A percentile compares a stretch with the other conserved stretches of the same genome.
These are phyloP conservation scores for Caenorhabditis afra DNA, from an alignment of 2,888 invertebrate species.

Conservation along the genomic window DNA sequence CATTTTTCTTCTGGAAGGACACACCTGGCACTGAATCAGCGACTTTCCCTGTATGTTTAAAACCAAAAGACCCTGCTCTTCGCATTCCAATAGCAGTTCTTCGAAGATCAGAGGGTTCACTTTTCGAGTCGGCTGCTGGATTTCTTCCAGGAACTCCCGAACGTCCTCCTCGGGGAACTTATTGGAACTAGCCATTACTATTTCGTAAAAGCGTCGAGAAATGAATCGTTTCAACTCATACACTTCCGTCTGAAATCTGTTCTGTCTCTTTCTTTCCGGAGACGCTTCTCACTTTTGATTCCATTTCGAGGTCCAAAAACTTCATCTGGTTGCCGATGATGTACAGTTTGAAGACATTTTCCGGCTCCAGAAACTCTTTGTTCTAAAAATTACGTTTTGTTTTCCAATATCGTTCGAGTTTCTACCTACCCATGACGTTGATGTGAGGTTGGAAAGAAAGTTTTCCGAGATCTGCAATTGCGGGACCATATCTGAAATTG, in stretches of 20 bases:
- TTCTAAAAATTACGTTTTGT: no score
- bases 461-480: no score
- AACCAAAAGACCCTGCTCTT: background rate
- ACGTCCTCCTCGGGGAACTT: no score
- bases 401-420: no score
- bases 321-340: background rate
- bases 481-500: no score
- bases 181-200: background rate
- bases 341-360: background rate
- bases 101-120: background rate
- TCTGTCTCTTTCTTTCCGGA: background rate
- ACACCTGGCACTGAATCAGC: background rate
- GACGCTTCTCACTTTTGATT: background rate
- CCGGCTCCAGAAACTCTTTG: no score
- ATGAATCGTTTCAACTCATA: background rate
- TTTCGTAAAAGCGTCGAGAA: background rate
- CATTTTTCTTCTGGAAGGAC: background rate
- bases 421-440: no score
- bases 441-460: no score
- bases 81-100: background rate
- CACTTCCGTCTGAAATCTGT: background rate
- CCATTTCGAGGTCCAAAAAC: slow-evolving; percentile 3
- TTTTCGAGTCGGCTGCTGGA: no score
- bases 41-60: background rate
- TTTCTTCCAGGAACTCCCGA: background rate